Percentiles rank a stretch among this genome's conserved stretches.
These are phyloP conservation scores for Sycophaga agraensis DNA, from an alignment of 1,140 invertebrate species.

Conservation along the genomic window DNA sequence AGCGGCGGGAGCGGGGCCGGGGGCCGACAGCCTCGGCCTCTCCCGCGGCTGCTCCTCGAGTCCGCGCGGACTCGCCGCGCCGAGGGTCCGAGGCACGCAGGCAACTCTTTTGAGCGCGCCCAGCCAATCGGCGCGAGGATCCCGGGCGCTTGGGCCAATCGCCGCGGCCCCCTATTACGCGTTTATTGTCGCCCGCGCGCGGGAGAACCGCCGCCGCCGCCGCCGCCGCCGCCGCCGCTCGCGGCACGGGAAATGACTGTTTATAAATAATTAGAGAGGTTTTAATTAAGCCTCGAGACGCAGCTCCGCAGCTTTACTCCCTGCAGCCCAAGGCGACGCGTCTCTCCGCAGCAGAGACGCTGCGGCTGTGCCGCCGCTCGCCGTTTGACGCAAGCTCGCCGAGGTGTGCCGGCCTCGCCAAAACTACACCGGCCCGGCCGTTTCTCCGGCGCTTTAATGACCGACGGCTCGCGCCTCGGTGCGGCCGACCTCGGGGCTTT, in stretches of 20 bases:
- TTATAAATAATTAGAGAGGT: constrained; percentile 60
- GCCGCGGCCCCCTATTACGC: constrained; percentile 37
- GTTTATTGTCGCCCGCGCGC: constrained; percentile 43
- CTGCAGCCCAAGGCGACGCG: too few relatives aligned
- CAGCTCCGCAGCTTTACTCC: too few relatives aligned
- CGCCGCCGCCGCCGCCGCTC: constrained; percentile 4
- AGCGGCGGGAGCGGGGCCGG: too few relatives aligned
- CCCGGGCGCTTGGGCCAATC: constrained; percentile 31
- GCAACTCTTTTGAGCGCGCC: not conserved
- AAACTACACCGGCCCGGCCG: too few relatives aligned
- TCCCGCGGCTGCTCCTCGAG: constrained; percentile 18
- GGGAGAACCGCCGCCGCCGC: too few relatives aligned
- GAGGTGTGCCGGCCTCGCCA: too few relatives aligned
- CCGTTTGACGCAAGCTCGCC: too few relatives aligned
- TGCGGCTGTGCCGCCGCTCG: too few relatives aligned
- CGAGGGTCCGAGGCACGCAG: not conserved
- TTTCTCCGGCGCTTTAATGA: too few relatives aligned
- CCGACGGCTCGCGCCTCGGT: too few relatives aligned
- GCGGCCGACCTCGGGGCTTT: too few relatives aligned
- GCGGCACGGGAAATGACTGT: constrained; percentile 53
- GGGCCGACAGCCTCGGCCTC: not conserved
- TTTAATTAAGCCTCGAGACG: constrained; percentile 58
- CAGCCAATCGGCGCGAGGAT: constrained; percentile 30
- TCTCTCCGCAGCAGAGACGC: too few relatives aligned
- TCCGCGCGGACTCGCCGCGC: constrained; percentile 53